Evolutionary conservation across 2,797 vertebrate species (phyloP).

Genomic region (Sebastes trivittatus): DNA sequence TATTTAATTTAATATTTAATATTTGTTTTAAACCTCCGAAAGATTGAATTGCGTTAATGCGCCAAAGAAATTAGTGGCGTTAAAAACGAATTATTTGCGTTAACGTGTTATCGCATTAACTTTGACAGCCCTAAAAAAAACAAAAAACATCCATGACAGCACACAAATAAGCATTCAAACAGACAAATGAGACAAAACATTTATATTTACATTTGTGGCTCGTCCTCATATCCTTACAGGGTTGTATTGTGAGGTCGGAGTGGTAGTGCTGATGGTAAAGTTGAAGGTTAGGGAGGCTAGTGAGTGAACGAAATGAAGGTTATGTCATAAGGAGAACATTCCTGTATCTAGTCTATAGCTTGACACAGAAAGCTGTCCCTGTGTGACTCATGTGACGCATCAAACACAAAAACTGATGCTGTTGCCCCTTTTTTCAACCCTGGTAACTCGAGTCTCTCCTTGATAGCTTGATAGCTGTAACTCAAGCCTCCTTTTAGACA

Average conservation of each 20-base stretch:
- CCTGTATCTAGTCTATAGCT: neutral
- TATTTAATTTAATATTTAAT: no score
- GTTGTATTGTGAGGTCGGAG: neutral
- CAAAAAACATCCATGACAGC: no score
- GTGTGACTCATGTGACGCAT: conserved; percentile 12
- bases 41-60: no score
- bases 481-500: conserved; percentile 2
- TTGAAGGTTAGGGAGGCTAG: neutral
- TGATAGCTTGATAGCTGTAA: neutral
- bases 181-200: no score
- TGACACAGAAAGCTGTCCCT: neutral
- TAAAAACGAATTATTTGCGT: no score
- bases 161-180: no score
- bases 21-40: no score
- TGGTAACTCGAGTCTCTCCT: conserved; percentile 8
- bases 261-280: neutral
- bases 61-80: no score
- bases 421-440: conserved; percentile 11
- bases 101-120: no score
- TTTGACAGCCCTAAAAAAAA: no score
- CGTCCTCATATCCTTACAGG: neutral
- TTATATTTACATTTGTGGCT: neutral
- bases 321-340: neutral
- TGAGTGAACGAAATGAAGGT: neutral
- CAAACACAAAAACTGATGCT: conserved; percentile 16